Evolutionary conservation across 2,113 vertebrate genomes (phyloP), one percentile per base, ranked within the genome.

Genomic region (Sinocyclocheilus grahami): DNA sequence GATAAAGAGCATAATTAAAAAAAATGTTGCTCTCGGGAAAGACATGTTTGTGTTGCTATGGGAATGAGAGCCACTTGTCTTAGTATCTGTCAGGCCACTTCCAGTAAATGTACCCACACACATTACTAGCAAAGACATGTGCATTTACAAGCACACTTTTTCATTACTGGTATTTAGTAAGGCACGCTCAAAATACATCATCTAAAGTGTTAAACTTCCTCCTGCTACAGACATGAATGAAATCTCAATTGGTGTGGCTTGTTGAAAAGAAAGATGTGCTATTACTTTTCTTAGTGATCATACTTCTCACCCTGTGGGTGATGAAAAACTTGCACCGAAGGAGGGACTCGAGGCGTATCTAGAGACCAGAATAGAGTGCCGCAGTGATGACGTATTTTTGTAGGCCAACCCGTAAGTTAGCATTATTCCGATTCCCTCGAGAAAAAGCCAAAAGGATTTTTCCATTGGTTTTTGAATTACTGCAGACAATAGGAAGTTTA

Each of bases 11-110:
- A 58, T 86, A 82, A 89, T 86, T 86, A 86, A 86, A 82, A 83
- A 78, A 90, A 69, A 90, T 62, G 65, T 86, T 55, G 74, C 83
- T 90, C 83, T 79, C 9, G 55, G 87, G 85, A 62, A 86, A 84
- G 84, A 85, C 55, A 78, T 87, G 85, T 79, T 82, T 77, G 74
- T 67, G 90, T 88, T 90, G 87, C 90, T 88, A 87, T 89, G 79
- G 90, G 79, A 89, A 87, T 88, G 83, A 87, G 80, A 89, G 63
- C 69, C 22, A 79, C 81, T 86, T 77, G 78, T 86, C 51, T 84
- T 46, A 71, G 48, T 67, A 77, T 78, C 78, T 55, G 62, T 78
- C 62, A 83, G 51, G 11, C 63, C 27, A 39, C 81, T 51, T 83
- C 13, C 67, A 60, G 71, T 67, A 63, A 48, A 71, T 42, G 65